Evolutionary conservation across 2,797 vertebrate species (phyloP), one percentile per base, ranked within the genome.

Genomic region (Chrosomus eos): DNA sequence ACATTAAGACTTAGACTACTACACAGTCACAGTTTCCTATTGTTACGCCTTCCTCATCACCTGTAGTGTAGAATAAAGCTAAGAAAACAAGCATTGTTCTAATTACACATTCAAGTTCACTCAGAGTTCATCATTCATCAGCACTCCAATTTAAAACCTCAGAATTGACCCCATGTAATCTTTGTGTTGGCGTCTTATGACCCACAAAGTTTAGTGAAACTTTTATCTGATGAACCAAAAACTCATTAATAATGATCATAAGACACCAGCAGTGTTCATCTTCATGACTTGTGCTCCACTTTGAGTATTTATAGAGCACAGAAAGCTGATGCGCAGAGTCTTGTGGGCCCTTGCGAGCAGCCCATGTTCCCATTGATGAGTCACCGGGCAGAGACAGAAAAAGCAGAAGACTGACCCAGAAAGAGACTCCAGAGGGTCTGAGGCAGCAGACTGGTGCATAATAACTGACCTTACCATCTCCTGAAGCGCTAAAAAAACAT

Each of bases 251-350:
- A 45, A 82, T 64, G 26, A 79, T 51, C 78, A 72, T 26, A 31
- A 73, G 72, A 74, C 64, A 36, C n/a, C 58, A 66, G 51, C 73
- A 87, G 85, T 58, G 88, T 64, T 88, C 72, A 85, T 87, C 38
- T 81, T 45, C 88, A 66, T 83, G 85, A 85, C 83, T 85, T 86
- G 84, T 93, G 92, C 93, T 93, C 93, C 90, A 93, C 85, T 94
- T 93, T 89, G 89, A 71, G n/a, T 89, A 95, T 94, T 94, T 92
- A 93, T 94, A 94, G 91, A 84, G 76, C 82, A 48, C 83, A 83
- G 87, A 89, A 81, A 87, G 85, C 85, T 66, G 80, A 88, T 83
- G 88, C 87, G 86, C 62, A 4, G 23, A 11, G 82, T 83, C 81
- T 85, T 80, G 75, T 38, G 67, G 68, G 77, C 75, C 31, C 26